Base-by-base conservation (phyloP, 1,140 invertebrate genomes). In the Bombus cullumanus region DNA sequence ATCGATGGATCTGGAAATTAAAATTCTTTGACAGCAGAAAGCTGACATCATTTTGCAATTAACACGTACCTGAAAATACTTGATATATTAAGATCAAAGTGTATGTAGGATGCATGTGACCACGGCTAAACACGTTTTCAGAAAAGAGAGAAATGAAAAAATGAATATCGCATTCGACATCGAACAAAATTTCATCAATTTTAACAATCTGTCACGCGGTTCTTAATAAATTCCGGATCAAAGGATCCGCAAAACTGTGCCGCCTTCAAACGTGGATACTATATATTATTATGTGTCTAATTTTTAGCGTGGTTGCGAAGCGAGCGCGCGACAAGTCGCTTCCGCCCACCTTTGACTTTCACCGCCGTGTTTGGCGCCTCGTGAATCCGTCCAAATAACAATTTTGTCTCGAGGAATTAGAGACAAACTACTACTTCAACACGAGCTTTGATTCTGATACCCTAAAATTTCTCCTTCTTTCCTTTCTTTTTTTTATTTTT, bases 321-420 rank as follows among this genome's bases (percentile, higher is more conserved):
- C 47, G 39, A n/a, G 1, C 66, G 25, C 25, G 39, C 12, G 22
- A 62, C 39, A 43, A 37, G 12, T 5, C 47, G 13, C 28, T 59
- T 57, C 83, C 76, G 77, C 76, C 68, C 47, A 73, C 77, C 57
- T 85, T 72, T 80, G 83, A 84, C 83, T 85, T 85, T 85, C 83
- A 79, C 41, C 77, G 68, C 34, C 66, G 18, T 47, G 47, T 84
- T 72, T 59, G 68, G 83, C 81, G 73, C 73, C 62, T n/a, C 10
- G 10, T 41, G 28, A n/a, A 53, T 62, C 43, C 25, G 47, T 37
- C 4, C 37, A 28, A 53, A 39, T 18, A 39, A 18, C 22, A 5
- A 39, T 47, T 37, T 71, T 31, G 59, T 2, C 18, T 37, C 64
- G 25, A 68, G 4, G 15, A 31, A 80, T 78, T 57, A 78, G n/a